Evolutionary conservation across 2,113 vertebrate species (phyloP).

Genomic region (Alectura lathami): DNA sequence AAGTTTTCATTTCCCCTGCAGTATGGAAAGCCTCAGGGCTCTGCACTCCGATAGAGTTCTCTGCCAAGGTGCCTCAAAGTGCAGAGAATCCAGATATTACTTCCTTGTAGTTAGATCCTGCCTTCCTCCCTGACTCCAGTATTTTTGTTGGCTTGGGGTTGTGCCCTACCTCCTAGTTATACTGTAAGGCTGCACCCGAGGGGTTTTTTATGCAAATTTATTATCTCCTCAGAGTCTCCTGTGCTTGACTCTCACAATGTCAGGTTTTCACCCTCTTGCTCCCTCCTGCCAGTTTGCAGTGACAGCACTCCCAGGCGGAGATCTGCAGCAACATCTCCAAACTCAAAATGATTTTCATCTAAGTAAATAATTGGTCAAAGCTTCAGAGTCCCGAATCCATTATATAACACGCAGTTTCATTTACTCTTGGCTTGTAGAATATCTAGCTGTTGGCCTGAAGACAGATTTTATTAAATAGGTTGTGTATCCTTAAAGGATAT

Average conservation of each 20-base stretch:
- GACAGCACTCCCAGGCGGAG: neutral
- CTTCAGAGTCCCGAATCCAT: neutral
- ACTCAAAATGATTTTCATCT: neutral
- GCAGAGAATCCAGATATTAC: neutral
- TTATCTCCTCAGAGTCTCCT: neutral
- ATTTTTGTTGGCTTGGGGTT: neutral
- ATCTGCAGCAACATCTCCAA: neutral
- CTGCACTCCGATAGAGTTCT: neutral
- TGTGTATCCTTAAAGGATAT: neutral
- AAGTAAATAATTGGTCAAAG: neutral
- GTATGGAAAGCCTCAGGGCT: neutral
- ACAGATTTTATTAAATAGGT: neutral
- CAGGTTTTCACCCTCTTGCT: neutral
- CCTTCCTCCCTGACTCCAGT: neutral
- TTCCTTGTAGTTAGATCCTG: neutral
- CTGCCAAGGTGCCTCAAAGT: neutral
- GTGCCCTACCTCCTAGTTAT: neutral
- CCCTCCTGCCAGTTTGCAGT: neutral
- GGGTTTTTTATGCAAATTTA: neutral
- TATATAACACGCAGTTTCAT: neutral
- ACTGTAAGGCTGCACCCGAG: neutral
- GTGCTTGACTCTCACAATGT: neutral
- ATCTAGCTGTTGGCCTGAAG: neutral
- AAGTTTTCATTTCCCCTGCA: neutral
- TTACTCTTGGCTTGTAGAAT: neutral